phyloP scores from a whole-genome alignment of 2,888 invertebrate genomes.

The Drosophila prostipennis region DNA sequence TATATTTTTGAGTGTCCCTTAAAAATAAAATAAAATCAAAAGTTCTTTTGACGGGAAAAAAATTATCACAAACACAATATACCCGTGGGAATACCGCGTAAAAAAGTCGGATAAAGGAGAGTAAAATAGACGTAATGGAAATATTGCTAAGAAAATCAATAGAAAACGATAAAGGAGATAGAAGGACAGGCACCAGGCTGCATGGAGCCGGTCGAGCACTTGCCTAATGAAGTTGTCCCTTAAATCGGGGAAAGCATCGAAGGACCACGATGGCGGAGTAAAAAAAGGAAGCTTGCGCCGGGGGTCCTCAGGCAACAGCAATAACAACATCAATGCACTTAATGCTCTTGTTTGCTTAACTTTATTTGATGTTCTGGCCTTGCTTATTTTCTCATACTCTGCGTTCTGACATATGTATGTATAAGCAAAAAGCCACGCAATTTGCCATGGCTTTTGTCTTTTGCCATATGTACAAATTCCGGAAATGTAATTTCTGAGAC shows the following conservation, averaged over 20 bases:
- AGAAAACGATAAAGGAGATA: conserved; percentile 37
- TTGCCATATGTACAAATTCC: conserved; percentile 3
- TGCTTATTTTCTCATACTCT: conserved; percentile 10
- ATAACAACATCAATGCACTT: conserved; percentile 64
- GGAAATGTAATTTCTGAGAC: conserved; percentile 1
- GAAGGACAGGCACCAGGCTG: conserved; percentile 28
- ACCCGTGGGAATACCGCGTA: not conserved
- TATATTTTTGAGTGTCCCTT: too few relatives aligned
- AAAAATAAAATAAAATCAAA: too few relatives aligned
- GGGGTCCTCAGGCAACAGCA: conserved; percentile 11
- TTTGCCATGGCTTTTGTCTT: conserved; percentile 7
- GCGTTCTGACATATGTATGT: not conserved
- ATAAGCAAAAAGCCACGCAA: conserved; percentile 3
- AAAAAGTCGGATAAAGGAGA: conserved; percentile 21
- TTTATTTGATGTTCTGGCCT: conserved; percentile 64
- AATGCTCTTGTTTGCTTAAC: conserved; percentile 69
- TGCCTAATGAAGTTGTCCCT: conserved; percentile 61
- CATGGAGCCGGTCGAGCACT: conserved; percentile 44
- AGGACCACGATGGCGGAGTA: not conserved
- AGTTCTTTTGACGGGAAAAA: too few relatives aligned
- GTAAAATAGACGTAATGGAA: conserved; percentile 43
- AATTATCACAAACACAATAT: not conserved
- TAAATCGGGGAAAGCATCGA: conserved; percentile 6
- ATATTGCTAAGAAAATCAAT: conserved; percentile 61
- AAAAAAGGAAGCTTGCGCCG: conserved; percentile 1